These are phyloP conservation scores for Ictalurus furcatus DNA, from an alignment of 2,113 vertebrate genomes.

Conservation along the genomic window DNA sequence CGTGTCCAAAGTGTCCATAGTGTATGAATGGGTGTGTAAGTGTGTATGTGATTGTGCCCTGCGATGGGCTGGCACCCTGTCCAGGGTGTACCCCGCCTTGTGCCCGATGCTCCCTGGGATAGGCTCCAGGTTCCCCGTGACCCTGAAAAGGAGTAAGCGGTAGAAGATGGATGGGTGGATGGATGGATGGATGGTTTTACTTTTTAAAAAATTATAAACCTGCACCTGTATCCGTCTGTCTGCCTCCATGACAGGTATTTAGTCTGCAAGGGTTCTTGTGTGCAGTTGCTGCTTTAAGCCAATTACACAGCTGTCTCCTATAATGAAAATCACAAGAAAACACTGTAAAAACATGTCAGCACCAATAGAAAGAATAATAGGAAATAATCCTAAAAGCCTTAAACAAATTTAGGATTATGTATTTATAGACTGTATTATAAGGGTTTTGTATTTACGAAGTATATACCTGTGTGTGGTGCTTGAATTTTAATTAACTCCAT, in stretches of 20 bases:
- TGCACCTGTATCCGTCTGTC: neutral
- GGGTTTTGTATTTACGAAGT: neutral
- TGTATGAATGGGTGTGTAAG: no score
- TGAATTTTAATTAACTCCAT: neutral
- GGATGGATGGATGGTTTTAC: neutral
- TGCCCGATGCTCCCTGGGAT: no score
- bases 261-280: neutral
- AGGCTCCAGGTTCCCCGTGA: no score
- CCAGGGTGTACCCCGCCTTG: no score
- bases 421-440: neutral
- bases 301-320: conserved; percentile 8
- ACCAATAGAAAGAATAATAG: neutral
- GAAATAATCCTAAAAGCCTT: neutral
- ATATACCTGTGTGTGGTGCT: neutral
- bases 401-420: neutral
- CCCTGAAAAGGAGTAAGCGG: no score
- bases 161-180: no score
- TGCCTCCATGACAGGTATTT: neutral
- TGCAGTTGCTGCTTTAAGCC: neutral
- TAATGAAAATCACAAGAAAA: neutral
- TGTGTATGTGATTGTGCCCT: no score
- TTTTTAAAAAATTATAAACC: neutral
- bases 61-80: no score
- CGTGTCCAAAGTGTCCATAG: no score
- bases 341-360: neutral